Percentiles rank a stretch among this genome's conserved stretches.
Evolutionary conservation across 2,113 vertebrate genomes (phyloP).

Genomic region (Tetrao urogallus): DNA sequence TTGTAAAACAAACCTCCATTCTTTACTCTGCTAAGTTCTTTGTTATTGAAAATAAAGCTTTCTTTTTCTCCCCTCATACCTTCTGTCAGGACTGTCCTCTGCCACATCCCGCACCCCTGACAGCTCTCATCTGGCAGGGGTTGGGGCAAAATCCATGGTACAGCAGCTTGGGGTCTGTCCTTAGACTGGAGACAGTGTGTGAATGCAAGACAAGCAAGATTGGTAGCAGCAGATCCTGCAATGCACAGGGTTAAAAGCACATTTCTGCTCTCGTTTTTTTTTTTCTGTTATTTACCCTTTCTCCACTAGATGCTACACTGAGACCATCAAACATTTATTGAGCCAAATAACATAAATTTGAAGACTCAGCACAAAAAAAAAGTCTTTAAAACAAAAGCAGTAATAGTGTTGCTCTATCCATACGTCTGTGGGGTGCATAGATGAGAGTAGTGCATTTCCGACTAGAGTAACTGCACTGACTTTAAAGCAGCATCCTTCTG

Average conservation of each 20-base stretch:
- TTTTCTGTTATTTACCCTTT: constrained; percentile 60
- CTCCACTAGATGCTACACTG: constrained; percentile 56
- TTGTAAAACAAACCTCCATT: background rate
- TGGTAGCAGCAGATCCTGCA: background rate
- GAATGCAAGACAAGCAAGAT: background rate
- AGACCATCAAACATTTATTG: constrained; percentile 60
- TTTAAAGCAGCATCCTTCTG: background rate
- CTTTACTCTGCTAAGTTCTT: background rate
- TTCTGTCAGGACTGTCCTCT: background rate
- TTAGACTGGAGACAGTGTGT: background rate
- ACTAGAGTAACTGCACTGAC: background rate
- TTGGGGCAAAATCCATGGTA: background rate
- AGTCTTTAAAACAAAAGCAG: background rate
- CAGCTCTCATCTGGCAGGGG: background rate
- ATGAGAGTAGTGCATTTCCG: background rate
- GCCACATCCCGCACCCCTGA: background rate
- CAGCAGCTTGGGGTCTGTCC: background rate
- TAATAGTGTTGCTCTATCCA: background rate
- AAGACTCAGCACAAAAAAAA: background rate
- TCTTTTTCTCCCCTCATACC: background rate
- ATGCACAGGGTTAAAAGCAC: background rate
- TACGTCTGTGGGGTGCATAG: background rate
- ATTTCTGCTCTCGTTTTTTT: background rate
- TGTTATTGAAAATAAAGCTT: constrained; percentile 12
- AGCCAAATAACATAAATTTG: constrained; percentile 40